phyloP scores from a whole-genome alignment of 2,888 invertebrate genomes.

The Matsumyia berberina region DNA sequence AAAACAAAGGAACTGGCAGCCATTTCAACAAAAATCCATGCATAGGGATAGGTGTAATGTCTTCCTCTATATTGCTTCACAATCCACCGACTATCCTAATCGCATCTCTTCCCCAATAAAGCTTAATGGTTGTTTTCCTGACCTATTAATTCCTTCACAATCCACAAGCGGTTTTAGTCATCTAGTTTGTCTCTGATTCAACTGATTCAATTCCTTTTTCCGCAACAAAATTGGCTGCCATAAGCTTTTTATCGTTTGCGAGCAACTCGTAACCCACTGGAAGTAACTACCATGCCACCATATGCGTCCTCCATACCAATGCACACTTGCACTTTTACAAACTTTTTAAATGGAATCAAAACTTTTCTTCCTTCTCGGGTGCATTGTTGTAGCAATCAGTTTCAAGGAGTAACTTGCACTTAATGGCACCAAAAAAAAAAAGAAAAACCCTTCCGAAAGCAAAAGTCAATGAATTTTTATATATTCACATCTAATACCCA shows the following conservation, averaged over 20 bases:
- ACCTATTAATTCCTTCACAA: no score
- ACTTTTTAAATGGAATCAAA: slow-evolving; percentile 33
- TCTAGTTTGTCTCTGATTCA: neutral
- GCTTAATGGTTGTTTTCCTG: no score
- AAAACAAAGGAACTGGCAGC: no score
- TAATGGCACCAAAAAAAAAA: no score
- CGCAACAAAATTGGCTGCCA: slow-evolving; percentile 6
- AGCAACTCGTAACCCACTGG: neutral
- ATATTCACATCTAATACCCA: slow-evolving; percentile 8
- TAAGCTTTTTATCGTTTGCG: neutral
- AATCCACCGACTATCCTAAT: no score
- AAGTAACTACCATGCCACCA: neutral
- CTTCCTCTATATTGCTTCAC: no score
- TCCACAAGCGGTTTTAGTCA: neutral
- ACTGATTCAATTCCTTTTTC: neutral
- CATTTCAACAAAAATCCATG: no score
- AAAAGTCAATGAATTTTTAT: slow-evolving; percentile 40
- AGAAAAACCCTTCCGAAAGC: neutral
- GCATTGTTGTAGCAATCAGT: slow-evolving; percentile 1
- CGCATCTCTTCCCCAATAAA: no score
- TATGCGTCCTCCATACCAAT: slow-evolving; percentile 3
- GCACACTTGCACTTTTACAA: slow-evolving; percentile 23
- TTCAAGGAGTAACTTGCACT: neutral
- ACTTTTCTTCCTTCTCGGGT: neutral
- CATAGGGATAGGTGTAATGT: no score